Evolutionary conservation across 2,113 vertebrate species (phyloP).

Genomic region (Rhegmatorhina hoffmannsi): DNA sequence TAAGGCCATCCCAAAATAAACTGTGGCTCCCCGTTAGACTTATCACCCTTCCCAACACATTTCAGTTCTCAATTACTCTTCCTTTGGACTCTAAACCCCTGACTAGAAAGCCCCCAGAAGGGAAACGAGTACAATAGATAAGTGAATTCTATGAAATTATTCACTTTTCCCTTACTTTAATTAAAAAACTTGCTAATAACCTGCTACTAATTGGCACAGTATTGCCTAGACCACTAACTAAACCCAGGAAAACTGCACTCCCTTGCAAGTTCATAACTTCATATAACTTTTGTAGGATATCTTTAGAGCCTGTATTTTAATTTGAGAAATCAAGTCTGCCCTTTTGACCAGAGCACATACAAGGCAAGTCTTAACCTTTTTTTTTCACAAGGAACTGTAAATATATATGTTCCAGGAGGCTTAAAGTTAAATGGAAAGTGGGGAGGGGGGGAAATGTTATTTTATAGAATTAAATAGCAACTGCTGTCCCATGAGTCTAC

Average conservation of each 20-base stretch:
- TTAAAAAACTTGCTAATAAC: slow-evolving; percentile 25
- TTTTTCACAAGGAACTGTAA: neutral
- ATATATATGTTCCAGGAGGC: neutral
- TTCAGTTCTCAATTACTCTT: slow-evolving; percentile 19
- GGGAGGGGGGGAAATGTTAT: neutral
- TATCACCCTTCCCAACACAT: slow-evolving; percentile 24
- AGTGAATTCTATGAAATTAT: neutral
- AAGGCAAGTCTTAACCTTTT: neutral
- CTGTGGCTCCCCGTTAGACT: neutral
- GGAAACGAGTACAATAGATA: neutral
- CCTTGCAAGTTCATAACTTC: neutral
- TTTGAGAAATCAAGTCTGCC: neutral
- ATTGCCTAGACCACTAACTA: neutral
- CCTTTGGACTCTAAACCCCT: neutral
- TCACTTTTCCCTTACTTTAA: neutral
- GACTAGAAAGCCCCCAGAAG: neutral
- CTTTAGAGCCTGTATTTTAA: neutral
- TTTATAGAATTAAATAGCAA: neutral
- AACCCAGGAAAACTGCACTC: neutral
- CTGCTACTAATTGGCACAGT: neutral
- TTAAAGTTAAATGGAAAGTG: neutral
- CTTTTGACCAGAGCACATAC: neutral
- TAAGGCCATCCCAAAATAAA: slow-evolving; percentile 22
- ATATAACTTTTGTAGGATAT: neutral
- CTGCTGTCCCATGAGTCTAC: neutral